Conservation (phyloP, 2,113 vertebrate genomes). For the Alethe castanea region DNA sequence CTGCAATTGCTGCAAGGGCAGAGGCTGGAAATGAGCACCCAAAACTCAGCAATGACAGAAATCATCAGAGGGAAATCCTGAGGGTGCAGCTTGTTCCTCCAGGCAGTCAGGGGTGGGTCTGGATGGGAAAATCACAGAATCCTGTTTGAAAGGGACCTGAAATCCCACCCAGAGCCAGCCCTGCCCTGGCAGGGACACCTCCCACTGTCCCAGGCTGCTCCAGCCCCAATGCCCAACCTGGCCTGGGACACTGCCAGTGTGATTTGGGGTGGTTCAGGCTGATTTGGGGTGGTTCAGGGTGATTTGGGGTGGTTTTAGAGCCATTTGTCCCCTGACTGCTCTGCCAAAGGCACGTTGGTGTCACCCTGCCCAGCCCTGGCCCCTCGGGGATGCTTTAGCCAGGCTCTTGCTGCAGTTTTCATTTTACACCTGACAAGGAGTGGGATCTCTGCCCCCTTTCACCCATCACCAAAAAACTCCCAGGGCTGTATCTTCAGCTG, state of each 20-base stretch:
- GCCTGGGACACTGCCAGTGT: neutral
- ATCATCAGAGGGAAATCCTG: fast-evolving
- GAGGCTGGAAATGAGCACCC: neutral
- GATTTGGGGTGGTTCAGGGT: neutral
- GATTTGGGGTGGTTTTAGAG: neutral
- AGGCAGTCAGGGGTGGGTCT: fast-evolving
- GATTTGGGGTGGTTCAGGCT: neutral
- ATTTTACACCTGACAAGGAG: neutral
- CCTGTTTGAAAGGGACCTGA: fast-evolving
- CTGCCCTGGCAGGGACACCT: neutral
- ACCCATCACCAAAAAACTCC: neutral
- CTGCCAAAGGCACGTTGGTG: neutral
- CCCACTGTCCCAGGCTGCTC: neutral
- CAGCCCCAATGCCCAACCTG: neutral
- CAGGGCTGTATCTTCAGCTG: neutral
- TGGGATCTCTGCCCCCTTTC: neutral
- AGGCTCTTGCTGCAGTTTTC: neutral
- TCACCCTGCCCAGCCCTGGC: neutral
- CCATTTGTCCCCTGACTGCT: neutral
- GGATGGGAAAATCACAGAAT: neutral
- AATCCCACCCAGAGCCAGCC: fast-evolving
- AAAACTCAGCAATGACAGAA: fast-evolving
- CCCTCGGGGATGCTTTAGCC: neutral
- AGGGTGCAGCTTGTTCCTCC: fast-evolving
- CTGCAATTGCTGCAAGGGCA: neutral